Evolutionary conservation across 2,888 invertebrate species (phyloP).

Genomic region (Hirtodrosophila duncani): DNA sequence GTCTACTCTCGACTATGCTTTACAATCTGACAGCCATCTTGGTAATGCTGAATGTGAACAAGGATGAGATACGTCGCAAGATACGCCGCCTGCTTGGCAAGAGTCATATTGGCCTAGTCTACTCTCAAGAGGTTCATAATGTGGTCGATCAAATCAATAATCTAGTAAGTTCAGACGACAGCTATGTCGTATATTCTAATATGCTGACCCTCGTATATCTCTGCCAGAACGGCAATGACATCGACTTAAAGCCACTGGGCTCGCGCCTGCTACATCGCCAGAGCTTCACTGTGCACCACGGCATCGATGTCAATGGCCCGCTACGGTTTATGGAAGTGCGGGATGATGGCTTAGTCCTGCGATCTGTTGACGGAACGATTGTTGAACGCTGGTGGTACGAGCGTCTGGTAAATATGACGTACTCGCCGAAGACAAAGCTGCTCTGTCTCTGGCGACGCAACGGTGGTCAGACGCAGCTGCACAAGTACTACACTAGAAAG

Average conservation of each 20-base stretch:
- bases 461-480: slow-evolving; percentile 95
- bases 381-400: slow-evolving; percentile 99
- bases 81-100: slow-evolving; percentile 95
- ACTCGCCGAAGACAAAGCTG: slow-evolving; percentile 98
- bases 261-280: slow-evolving; percentile 96
- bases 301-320: slow-evolving; percentile 93
- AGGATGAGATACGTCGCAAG: slow-evolving; percentile 91
- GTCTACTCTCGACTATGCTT: slow-evolving; percentile 94
- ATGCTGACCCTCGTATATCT: not conserved
- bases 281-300: slow-evolving; percentile 98
- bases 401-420: slow-evolving; percentile 99
- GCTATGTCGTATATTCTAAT: not conserved
- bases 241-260: slow-evolving; percentile 96
- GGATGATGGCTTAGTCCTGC: slow-evolving; percentile 94
- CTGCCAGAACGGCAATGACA: slow-evolving; percentile 95
- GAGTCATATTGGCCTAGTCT: slow-evolving; percentile 97
- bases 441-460: slow-evolving; percentile 98
- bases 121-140: slow-evolving; percentile 98
- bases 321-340: slow-evolving; percentile 95
- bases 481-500: slow-evolving; percentile 99
- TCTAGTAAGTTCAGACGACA: slow-evolving; percentile 83
- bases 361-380: slow-evolving; percentile 91
- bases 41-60: slow-evolving; percentile 93
- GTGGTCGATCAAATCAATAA: slow-evolving; percentile 96
- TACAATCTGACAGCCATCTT: slow-evolving; percentile 98